These are phyloP conservation scores for Corythaeola cristata DNA, from an alignment of 2,113 vertebrate genomes.

Conservation along the genomic window DNA sequence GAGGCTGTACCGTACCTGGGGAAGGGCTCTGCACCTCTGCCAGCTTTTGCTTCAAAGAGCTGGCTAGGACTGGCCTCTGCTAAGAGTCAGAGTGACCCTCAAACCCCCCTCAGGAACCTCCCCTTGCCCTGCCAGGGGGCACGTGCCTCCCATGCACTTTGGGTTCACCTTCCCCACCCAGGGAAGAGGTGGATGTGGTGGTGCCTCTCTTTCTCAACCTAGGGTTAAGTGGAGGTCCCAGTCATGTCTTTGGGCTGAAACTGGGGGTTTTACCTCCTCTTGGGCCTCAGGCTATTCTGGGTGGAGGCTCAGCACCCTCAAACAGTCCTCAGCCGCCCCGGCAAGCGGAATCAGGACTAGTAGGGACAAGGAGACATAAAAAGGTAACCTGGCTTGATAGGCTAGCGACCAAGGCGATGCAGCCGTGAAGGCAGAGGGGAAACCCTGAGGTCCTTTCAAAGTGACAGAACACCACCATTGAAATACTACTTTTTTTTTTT, in stretches of 20 bases:
- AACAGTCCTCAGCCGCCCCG: not conserved
- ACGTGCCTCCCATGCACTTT: not conserved
- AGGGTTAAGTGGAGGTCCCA: not conserved
- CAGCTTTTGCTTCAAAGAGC: not conserved
- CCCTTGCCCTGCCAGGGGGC: rapidly evolving
- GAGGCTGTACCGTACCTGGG: rapidly evolving
- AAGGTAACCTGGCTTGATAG: not conserved
- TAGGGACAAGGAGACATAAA: not conserved
- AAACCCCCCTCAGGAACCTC: not conserved
- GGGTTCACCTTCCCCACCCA: not conserved
- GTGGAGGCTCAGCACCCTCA: not conserved
- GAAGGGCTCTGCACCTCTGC: not conserved
- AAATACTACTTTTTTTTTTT: too few relatives aligned
- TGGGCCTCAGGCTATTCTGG: not conserved
- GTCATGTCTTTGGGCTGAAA: not conserved
- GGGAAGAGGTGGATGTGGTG: not conserved
- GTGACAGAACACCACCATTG: too few relatives aligned
- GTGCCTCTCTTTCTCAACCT: not conserved
- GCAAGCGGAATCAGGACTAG: not conserved
- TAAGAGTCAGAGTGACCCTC: not conserved
- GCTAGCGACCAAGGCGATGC: not conserved
- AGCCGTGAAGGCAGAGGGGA: not conserved
- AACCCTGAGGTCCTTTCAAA: not conserved
- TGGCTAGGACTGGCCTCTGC: not conserved
- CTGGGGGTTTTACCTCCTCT: not conserved